phyloP scores from a whole-genome alignment of 2,113 vertebrate species.

The Spermophilus dauricus region DNA sequence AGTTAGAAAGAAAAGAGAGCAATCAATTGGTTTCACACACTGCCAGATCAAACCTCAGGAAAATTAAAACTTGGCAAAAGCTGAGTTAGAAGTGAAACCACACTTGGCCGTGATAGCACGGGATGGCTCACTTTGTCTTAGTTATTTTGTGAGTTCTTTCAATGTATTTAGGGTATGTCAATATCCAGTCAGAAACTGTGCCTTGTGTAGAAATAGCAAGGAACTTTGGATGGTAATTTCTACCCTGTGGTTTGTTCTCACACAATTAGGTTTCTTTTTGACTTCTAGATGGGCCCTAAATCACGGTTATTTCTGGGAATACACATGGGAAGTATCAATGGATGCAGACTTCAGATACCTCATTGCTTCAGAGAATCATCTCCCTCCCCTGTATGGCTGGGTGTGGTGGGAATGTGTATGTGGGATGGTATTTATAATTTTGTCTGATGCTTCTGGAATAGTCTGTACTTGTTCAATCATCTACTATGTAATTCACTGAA shows the following conservation, averaged over 20 bases:
- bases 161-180: not conserved
- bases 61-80: constrained; percentile 62
- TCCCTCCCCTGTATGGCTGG: not conserved
- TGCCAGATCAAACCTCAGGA: constrained; percentile 14
- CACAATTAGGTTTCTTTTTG: not conserved
- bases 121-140: not conserved
- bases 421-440: not conserved
- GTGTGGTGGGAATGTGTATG: too few species aligned
- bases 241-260: not conserved
- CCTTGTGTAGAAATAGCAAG: constrained; percentile 29
- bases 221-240: constrained; percentile 31
- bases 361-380: not conserved
- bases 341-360: not conserved
- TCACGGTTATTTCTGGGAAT: not conserved
- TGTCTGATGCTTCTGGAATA: not conserved
- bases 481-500: not conserved
- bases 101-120: not conserved
- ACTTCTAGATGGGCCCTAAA: not conserved
- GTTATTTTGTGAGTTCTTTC: constrained; percentile 19
- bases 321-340: not conserved
- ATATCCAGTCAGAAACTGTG: not conserved
- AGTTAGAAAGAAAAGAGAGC: constrained; percentile 68
- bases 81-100: not conserved
- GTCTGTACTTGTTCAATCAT: not conserved
- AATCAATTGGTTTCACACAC: constrained; percentile 54